These are phyloP conservation scores for Meloidogyne chitwoodi DNA, from an alignment of 1,140 invertebrate genomes.

Conservation along the genomic window DNA sequence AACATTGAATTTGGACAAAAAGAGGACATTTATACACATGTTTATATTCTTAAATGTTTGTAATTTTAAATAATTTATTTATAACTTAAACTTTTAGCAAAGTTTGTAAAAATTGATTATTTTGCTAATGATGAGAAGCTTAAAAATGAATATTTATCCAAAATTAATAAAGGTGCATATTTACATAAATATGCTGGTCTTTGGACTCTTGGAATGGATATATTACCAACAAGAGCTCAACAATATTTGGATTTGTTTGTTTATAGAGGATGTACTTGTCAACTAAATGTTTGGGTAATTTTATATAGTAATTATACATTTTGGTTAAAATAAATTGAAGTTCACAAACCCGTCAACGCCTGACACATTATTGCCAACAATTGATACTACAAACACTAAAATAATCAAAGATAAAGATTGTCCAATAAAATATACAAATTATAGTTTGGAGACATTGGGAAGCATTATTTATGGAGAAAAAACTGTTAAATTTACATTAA, in stretches of 20 bases:
- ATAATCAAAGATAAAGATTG: not conserved
- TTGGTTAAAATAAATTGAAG: not conserved
- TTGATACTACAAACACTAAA: not conserved
- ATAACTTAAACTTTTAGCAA: not conserved
- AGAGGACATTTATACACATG: not conserved
- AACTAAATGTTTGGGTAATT: not conserved
- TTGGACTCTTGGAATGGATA: slow-evolving; percentile 9
- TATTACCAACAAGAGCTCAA: too few species aligned
- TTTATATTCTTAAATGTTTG: not conserved
- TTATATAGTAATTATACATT: too few species aligned
- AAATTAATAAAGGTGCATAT: not conserved
- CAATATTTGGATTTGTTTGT: too few species aligned
- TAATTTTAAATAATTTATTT: not conserved
- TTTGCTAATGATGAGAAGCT: too few species aligned
- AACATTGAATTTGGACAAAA: not conserved
- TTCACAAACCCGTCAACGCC: not conserved
- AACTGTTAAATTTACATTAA: not conserved
- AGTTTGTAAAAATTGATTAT: too few species aligned
- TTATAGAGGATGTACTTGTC: not conserved
- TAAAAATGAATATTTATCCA: too few species aligned
- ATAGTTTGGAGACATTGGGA: not conserved
- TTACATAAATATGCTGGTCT: not conserved
- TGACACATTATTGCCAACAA: not conserved
- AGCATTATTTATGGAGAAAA: not conserved
- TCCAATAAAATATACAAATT: not conserved